Base-by-base conservation (phyloP, 2,888 invertebrate genomes). In the Tetanocera ferruginea region DNA sequence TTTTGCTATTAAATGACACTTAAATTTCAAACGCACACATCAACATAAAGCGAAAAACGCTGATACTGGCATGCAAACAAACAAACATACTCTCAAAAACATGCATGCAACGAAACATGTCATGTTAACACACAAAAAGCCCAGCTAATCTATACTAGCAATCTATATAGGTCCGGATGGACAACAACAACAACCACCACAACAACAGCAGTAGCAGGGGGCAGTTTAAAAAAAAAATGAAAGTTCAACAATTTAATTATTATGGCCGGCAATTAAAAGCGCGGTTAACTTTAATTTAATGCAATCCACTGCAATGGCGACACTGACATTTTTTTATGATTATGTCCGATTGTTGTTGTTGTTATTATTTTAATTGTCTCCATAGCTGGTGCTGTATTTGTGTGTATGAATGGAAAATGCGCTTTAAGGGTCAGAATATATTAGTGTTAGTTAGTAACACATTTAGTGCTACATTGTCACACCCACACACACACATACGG, bases 201-300 rank as follows among this genome's bases (percentile, higher is more conserved):
- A 52, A 52, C 5, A 55, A 19, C n/a, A 55, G 6, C 43, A 11
- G 11, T 8, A 55, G 57, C 25, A 28, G 9, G 57, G 23, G 57
- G 0, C 4, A 14, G 25, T 60, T 23, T 5, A 28, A 25, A 28
- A n/a, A n/a, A 3, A 31, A 19, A 17, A 62, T 62, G 17, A 43
- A 31, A 64, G 64, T 64, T 64, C 28, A 64, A 75, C 73, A 76
- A 73, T 73, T 76, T 71, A 43, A 73, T 77, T 77, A 70, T 76
- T 76, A 77, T 78, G 31, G 76, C 51, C 23, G 72, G 76, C 71
- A 76, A 79, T 78, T 80, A 79, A 76, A 82, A 78, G 71, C 77
- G 77, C 81, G 82, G 76, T 79, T 80, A 76, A 79, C 69, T 79
- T 79, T 78, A 78, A 80, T 80, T 78, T 72, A 78, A 78, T 74